Base-by-base conservation (phyloP, 2,888 invertebrate genomes). In the Hypomecis punctinalis region DNA sequence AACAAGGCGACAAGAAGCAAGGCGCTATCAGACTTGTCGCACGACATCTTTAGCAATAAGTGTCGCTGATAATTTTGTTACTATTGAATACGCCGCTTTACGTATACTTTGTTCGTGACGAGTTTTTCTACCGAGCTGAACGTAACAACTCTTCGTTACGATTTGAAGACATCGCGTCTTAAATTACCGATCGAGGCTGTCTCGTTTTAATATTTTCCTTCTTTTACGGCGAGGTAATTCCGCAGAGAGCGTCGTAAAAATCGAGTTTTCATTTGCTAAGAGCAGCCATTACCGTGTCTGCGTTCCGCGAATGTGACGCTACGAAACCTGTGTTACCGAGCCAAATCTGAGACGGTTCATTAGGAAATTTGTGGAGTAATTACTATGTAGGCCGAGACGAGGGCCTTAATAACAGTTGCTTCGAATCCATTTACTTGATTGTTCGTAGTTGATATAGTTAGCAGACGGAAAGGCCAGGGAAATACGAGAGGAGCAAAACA, bases 221-320 rank as follows among this genome's bases (percentile, higher is more conserved):
- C 76, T 71, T 79, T 73, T 73, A 76, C 75, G 67, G 68, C 72
- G 66, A 75, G 74, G 80, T 82, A 86, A 90, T 90, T 85, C 79
- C 73, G 77, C 76, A 82, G 81, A 88, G 81, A 85, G 86, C 85
- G 76, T 86, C 84, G 80, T 90, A 87, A 89, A 84, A 88, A 89
- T 86, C 76, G 81, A 84, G 81, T 86, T 87, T 88, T 89, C 84
- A 89, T 90, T 90, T 83, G 84, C 85, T 86, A 89, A 90, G 84
- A 88, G 88, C 83, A 64, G 66, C 72, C 80, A 61, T 85, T 85
- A 82, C 76, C 69, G 73, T 78, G 78, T 81, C 81, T 80, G 75
- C 70, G 75, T 82, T 78, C 76, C 80, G 76, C 83, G 83, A 80
- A 82, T 76, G 68, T 63, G 71, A 71, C 67, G 76, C 70, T 64